Conservation (phyloP, 2,797 vertebrate genomes). For the Bovichtus diacanthus region DNA sequence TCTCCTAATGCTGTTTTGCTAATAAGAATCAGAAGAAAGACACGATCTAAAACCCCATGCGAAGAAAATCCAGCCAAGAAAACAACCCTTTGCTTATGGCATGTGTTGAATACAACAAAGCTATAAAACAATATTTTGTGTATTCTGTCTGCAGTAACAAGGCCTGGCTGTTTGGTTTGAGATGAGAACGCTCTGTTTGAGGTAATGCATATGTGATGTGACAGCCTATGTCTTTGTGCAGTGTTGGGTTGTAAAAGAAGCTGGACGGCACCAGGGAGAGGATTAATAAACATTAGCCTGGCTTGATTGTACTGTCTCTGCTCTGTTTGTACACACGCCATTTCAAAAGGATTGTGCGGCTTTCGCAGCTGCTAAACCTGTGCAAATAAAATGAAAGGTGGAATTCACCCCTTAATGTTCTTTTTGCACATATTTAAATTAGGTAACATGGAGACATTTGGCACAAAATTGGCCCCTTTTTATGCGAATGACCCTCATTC, state of each 20-base stretch:
- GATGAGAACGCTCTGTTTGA: conserved; percentile 39
- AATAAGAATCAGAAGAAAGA: conserved; percentile 59
- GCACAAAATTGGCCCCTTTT: no score
- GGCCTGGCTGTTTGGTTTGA: conserved; percentile 45
- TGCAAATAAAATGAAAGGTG: background rate
- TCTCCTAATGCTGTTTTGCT: conserved; percentile 45
- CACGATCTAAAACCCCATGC: conserved; percentile 44
- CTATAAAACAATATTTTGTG: conserved; percentile 46
- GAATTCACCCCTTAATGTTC: background rate
- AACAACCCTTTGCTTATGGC: conserved; percentile 42
- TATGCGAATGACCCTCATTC: background rate
- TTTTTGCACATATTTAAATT: background rate
- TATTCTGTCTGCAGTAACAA: conserved; percentile 54
- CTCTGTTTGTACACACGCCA: background rate
- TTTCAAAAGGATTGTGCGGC: background rate
- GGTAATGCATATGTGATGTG: conserved; percentile 54
- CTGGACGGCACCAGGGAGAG: conserved; percentile 1
- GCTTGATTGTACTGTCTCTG: background rate
- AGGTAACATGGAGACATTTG: background rate
- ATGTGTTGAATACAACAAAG: conserved; percentile 53
- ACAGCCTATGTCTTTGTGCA: conserved; percentile 39
- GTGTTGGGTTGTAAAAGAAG: conserved; percentile 4
- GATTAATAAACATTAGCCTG: conserved; percentile 1
- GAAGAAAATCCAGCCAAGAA: conserved; percentile 35
- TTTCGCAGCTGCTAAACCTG: background rate